Conservation (phyloP, 2,797 vertebrate species). For the Urosaurus nigricauda region DNA sequence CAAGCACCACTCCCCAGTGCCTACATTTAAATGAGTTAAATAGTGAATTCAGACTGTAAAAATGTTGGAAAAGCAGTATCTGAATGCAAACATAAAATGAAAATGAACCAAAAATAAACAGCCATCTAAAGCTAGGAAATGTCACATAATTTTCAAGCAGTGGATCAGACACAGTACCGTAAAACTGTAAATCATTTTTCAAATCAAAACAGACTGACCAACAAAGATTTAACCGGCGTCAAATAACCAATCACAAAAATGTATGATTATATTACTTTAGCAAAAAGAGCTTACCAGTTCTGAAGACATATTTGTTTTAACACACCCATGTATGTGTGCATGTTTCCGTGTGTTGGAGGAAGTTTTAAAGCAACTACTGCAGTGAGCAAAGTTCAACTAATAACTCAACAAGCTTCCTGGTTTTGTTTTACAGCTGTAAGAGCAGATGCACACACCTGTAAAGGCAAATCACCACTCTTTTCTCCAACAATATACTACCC, state of each 20-base stretch:
- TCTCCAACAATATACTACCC: neutral
- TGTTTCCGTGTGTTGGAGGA: constrained; percentile 44
- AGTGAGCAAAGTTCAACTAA: constrained; percentile 79
- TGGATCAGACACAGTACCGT: neutral
- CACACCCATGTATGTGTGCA: constrained; percentile 52
- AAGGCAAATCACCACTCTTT: constrained; percentile 1
- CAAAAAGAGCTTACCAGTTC: constrained; percentile 77
- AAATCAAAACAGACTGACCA: neutral
- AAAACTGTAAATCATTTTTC: neutral
- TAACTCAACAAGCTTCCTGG: constrained; percentile 64
- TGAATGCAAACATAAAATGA: neutral
- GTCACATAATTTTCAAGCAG: neutral
- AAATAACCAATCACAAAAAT: accelerated
- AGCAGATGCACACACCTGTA: constrained; percentile 52
- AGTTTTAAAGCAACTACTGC: constrained; percentile 61
- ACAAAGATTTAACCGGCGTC: accelerated
- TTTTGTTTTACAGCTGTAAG: neutral
- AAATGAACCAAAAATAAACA: neutral
- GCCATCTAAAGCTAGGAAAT: neutral
- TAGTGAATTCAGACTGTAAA: neutral
- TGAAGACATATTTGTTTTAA: constrained; percentile 77
- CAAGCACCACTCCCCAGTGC: neutral
- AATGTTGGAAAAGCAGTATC: accelerated
- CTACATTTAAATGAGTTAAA: constrained; percentile 14
- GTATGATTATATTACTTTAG: constrained; percentile 3